These are phyloP conservation scores for Muntiacus muntjak DNA, from an alignment of 2,113 vertebrate species.

Conservation along the genomic window DNA sequence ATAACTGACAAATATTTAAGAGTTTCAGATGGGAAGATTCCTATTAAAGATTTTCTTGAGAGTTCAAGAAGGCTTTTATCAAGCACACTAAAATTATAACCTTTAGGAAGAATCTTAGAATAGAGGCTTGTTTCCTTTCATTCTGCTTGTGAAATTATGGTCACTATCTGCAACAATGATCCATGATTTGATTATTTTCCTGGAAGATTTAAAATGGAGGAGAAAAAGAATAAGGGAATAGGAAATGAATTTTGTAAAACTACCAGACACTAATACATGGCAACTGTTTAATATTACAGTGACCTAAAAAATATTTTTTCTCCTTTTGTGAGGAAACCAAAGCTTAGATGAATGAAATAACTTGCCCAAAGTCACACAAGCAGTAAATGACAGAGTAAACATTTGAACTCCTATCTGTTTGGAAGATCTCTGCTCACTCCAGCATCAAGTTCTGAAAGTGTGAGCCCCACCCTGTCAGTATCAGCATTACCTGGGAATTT, in stretches of 20 bases:
- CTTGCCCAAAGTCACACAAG: not conserved
- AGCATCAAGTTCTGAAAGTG: not conserved
- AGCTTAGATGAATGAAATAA: not conserved
- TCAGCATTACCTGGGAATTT: not conserved
- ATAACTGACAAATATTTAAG: not conserved
- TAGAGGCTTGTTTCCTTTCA: not conserved
- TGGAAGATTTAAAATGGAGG: not conserved
- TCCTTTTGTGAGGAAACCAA: not conserved
- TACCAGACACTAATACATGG: not conserved
- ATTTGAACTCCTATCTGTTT: not conserved
- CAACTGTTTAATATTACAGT: not conserved
- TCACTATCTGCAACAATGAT: not conserved
- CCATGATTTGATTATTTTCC: not conserved
- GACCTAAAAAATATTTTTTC: not conserved
- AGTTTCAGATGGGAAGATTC: not conserved
- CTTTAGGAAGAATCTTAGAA: not conserved
- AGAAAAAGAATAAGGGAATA: not conserved
- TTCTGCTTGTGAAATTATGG: not conserved
- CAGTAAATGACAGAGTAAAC: not conserved
- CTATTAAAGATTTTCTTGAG: not conserved
- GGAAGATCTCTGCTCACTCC: not conserved
- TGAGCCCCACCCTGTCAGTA: fast-evolving
- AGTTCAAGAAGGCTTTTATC: not conserved
- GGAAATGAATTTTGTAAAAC: not conserved
- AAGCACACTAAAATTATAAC: not conserved